These are phyloP conservation scores for Hydrozoanthus gracilis DNA, from an alignment of 92 coral and sea anemone genomes.

Conservation along the genomic window DNA sequence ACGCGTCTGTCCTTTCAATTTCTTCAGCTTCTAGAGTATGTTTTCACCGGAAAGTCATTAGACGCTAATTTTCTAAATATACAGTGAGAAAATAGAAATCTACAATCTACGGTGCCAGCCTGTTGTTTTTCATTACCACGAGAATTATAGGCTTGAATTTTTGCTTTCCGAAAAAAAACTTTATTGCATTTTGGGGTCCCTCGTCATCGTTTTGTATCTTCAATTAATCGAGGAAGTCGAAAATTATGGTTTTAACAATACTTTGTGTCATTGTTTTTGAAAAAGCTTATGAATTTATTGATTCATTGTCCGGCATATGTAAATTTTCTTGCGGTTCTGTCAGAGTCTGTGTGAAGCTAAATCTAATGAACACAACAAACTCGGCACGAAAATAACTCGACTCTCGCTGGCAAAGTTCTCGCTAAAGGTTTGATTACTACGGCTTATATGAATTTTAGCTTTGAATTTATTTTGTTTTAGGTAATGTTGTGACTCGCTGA, in stretches of 20 bases:
- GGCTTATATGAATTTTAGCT: background rate
- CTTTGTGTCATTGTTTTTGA: constrained; percentile 28
- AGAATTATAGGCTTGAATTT: background rate
- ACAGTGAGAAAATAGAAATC: background rate
- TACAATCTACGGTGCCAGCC: background rate
- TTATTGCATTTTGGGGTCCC: background rate
- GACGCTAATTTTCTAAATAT: background rate
- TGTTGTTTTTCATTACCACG: background rate
- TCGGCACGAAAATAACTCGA: background rate
- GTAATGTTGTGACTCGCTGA: background rate
- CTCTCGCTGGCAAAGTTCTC: background rate
- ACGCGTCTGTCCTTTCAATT: background rate
- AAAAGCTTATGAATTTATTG: constrained; percentile 39
- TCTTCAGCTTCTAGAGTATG: background rate
- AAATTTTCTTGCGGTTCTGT: constrained; percentile 26
- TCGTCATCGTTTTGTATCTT: background rate
- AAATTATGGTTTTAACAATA: constrained; percentile 22
- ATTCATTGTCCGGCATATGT: constrained; percentile 42
- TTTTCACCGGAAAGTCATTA: background rate
- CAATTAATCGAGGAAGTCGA: background rate
- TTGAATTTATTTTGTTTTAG: background rate
- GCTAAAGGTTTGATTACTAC: constrained; percentile 1
- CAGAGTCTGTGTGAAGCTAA: constrained; percentile 7
- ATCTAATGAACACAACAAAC: constrained; percentile 28
- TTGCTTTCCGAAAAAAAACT: background rate